Conservation (phyloP, 2,888 invertebrate species). For the Balanococcus diminutus region DNA sequence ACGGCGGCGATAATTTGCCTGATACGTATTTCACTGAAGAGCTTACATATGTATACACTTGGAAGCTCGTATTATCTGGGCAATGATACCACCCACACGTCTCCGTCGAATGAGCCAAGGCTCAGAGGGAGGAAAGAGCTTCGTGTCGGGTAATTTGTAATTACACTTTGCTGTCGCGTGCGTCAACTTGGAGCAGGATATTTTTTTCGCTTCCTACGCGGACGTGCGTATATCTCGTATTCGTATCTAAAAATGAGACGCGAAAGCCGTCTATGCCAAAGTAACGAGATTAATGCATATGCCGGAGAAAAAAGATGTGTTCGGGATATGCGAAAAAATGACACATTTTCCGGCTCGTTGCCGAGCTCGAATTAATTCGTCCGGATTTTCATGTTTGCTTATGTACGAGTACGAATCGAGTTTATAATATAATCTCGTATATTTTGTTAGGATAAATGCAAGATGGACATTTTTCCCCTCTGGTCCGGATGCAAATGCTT, state of each 20-base stretch:
- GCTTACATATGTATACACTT: background rate
- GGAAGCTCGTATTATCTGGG: background rate
- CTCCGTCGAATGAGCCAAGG: background rate
- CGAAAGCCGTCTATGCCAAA: background rate
- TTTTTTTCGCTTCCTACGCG: background rate
- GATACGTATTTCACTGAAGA: background rate
- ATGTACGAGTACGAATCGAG: background rate
- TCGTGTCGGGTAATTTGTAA: background rate
- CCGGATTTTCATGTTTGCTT: background rate
- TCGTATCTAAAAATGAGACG: background rate
- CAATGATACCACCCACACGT: background rate
- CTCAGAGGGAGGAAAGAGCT: background rate
- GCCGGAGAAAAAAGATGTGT: background rate
- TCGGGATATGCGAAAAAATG: conserved; percentile 7
- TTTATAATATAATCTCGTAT: background rate
- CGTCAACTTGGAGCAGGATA: background rate
- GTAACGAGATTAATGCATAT: background rate
- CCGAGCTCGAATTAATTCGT: conserved; percentile 22
- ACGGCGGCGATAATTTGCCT: background rate
- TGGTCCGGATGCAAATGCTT: background rate
- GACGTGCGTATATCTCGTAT: background rate
- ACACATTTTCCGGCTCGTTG: conserved; percentile 10
- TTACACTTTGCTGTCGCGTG: background rate
- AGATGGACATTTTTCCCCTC: background rate
- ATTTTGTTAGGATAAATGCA: background rate